Evolutionary conservation across 2,888 invertebrate genomes (phyloP), one percentile per base, ranked within the genome.

Genomic region (Holacanthella duospinosa): DNA sequence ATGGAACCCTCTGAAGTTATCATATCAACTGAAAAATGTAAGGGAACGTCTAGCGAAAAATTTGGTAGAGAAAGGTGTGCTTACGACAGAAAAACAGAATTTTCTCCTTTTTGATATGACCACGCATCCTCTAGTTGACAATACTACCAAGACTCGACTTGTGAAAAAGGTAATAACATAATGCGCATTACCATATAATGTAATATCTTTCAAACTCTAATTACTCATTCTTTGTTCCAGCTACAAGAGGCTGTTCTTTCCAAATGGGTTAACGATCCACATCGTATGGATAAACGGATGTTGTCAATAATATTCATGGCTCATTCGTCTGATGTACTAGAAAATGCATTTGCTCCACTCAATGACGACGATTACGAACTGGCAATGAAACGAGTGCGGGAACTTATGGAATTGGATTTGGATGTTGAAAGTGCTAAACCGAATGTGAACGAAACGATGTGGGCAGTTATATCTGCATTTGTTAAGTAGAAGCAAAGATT

Each of bases 81-180:
- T 97, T 73, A 96, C 97, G 66, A 99, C 97, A 65, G 97, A 99
- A 79, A 99, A 97, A 81, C 97, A 99, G 80, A 99, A 99, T 79
- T 99, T 99, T 80, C 83, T 99, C 74, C 82, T 99, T 63, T 99
- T 99, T 78, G 99, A 99, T 81, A 99, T 99, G 96, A 99, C 99
- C 61, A 99, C 99, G 74, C 99, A 99, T 83, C 99, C 99, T 48
- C 82, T 99, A 67, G 93, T 91, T 69, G 96, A 99, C 78, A 91
- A 92, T 79, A 85, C 88, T 72, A 87, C 93, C 61, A 99, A 99
- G 82, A 89, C 89, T 75, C 88, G 94, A 75, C 84, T 99, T 76
- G 93, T 99, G 66, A 96, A 95, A 83, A 93, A 93, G 86, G 91
- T 91, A 77, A 74, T n/a, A n/a, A n/a, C n/a, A n/a, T n/a, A n/a